Base-by-base conservation (phyloP, 2,888 invertebrate genomes). In the Scrobipalpa atriplicella region DNA sequence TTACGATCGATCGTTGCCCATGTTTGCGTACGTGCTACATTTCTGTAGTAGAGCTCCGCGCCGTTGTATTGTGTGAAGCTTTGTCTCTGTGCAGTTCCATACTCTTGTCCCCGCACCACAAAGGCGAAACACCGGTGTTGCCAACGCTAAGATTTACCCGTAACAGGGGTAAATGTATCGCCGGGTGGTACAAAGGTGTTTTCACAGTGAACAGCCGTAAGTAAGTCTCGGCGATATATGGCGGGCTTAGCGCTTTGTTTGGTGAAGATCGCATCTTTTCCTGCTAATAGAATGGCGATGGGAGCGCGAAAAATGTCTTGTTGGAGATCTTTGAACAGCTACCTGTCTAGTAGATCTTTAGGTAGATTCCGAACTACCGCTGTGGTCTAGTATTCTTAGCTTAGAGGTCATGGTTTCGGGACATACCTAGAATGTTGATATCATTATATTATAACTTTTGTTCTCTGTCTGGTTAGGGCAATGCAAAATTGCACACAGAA, bases 81-180 rank as follows among this genome's bases (percentile, higher is more conserved):
- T 52, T 0, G 11, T 21, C 16, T 51, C 41, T 41, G 41, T 7
- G 8, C 2, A 6, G 8, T n/a, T 5, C 18, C 8, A 18, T 51
- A 47, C 16, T 18, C 18, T 18, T 16, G 3, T 9, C 16, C 16
- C 18, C 18, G 7, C 16, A 56, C 36, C 38, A n/a, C 38, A 52
- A 52, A 16, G 52, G 8, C 9, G 5, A n/a, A n/a, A 7, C 36
- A 36, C n/a, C 36, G 36, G 58, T 65, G 75, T 77, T 68, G 73
- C 61, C 52, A 47, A 72, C 73, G 71, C 69, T 74, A 79, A 81
- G 85, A 85, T 86, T 87, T 85, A 85, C 83, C 79, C 79, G 73
- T 76, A 79, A 80, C 84, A 72, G 78, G 78, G 78, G 82, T 85
- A 83, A 86, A 86, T 86, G 86, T 85, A 85, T 84, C 83, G 81